Conservation (phyloP, 1,140 invertebrate species). For the Drosophila kikkawai region DNA sequence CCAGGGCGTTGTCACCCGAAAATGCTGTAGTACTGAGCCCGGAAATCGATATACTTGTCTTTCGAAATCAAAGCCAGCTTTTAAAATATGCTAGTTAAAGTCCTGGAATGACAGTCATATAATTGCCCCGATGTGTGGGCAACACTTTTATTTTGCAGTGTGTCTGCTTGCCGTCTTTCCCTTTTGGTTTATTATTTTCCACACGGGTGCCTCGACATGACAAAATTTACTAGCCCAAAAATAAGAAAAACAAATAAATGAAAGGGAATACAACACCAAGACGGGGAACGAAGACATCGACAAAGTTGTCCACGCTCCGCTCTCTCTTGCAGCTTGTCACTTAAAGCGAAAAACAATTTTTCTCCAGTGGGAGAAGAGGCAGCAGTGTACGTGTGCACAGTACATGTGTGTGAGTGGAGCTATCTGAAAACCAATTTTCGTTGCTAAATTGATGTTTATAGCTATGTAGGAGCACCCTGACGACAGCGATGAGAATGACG, state of each 20-base stretch:
- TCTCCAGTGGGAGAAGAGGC: slow-evolving; percentile 51
- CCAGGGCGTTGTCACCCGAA: slow-evolving; percentile 14
- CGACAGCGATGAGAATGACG: slow-evolving; percentile 55
- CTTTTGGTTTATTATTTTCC: slow-evolving; percentile 71
- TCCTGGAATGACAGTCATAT: slow-evolving; percentile 10
- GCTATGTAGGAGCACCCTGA: slow-evolving; percentile 69
- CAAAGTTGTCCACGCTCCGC: slow-evolving; percentile 39
- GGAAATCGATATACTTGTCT: slow-evolving; percentile 3
- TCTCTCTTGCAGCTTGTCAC: slow-evolving; percentile 63
- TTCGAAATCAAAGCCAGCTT: slow-evolving; percentile 24
- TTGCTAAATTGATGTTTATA: slow-evolving; percentile 82
- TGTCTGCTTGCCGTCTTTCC: neutral
- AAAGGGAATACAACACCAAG: slow-evolving; percentile 26
- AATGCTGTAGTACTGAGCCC: slow-evolving; percentile 1
- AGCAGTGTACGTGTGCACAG: slow-evolving; percentile 13
- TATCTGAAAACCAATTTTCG: slow-evolving; percentile 83
- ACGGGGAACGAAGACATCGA: slow-evolving; percentile 46
- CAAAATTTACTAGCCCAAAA: slow-evolving; percentile 58
- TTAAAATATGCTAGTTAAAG: slow-evolving; percentile 19
- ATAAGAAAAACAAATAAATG: slow-evolving; percentile 47
- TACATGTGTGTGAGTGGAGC: slow-evolving; percentile 33
- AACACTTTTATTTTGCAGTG: slow-evolving; percentile 29
- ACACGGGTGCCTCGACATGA: slow-evolving; percentile 65
- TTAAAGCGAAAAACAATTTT: slow-evolving; percentile 82
- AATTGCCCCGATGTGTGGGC: slow-evolving; percentile 1